Conservation (phyloP, 2,888 invertebrate species). For the Temnothorax unifasciatus region DNA sequence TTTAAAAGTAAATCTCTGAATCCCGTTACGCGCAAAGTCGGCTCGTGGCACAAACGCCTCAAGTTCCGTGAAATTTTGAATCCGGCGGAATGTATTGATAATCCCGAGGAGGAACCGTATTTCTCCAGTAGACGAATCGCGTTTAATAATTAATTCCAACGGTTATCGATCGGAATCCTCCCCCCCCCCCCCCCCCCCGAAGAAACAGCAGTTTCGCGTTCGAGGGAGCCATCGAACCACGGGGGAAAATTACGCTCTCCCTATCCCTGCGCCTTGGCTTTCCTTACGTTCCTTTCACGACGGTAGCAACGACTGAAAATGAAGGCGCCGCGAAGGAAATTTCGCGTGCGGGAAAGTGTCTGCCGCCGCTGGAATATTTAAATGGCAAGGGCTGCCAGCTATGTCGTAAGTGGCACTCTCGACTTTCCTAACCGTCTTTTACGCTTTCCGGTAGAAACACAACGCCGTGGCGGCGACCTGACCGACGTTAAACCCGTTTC, state of each 20-base stretch:
- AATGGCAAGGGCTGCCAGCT: slow-evolving; percentile 77
- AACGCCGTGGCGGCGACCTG: slow-evolving; percentile 57
- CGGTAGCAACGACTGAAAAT: slow-evolving; percentile 51
- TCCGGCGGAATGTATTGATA: background rate
- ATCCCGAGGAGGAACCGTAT: slow-evolving; percentile 7
- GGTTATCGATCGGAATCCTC: slow-evolving; percentile 69
- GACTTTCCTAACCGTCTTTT: slow-evolving; percentile 75
- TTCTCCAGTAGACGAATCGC: slow-evolving; percentile 61
- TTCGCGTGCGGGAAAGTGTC: slow-evolving; percentile 77
- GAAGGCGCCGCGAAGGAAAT: slow-evolving; percentile 71
- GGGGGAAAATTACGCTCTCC: slow-evolving; percentile 64
- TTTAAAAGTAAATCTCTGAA: slow-evolving; percentile 2
- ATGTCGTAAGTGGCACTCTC: slow-evolving; percentile 76
- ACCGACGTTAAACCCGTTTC: slow-evolving; percentile 63
- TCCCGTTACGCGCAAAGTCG: background rate
- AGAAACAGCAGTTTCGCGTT: slow-evolving; percentile 57
- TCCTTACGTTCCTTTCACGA: slow-evolving; percentile 58
- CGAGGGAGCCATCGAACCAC: slow-evolving; percentile 54
- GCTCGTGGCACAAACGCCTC: background rate
- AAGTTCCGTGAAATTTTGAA: background rate
- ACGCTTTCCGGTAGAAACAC: slow-evolving; percentile 77
- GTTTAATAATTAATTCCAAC: slow-evolving; percentile 70
- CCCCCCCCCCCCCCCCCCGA: slow-evolving; percentile 18
- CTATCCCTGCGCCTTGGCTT: slow-evolving; percentile 22
- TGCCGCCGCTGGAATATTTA: slow-evolving; percentile 73